These are phyloP conservation scores for Nannobrachium achirus DNA, from an alignment of 2,113 vertebrate genomes.

Conservation along the genomic window DNA sequence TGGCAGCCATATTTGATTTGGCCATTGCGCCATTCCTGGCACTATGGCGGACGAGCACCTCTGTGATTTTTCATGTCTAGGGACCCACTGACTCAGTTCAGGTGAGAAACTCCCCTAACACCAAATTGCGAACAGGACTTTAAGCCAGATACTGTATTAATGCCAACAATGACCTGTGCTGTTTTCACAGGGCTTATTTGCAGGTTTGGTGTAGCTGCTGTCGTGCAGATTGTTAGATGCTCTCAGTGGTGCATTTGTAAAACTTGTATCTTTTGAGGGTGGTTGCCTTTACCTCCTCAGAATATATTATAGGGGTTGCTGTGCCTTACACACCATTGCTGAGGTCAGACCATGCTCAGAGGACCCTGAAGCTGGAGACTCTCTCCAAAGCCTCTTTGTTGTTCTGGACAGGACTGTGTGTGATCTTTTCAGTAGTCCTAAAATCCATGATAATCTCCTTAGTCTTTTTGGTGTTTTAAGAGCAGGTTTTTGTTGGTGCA, in stretches of 20 bases:
- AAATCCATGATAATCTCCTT: conserved; percentile 7
- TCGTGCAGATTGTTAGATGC: no score
- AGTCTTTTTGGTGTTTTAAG: neutral
- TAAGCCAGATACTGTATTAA: no score
- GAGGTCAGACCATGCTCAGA: no score
- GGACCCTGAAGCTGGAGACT: neutral
- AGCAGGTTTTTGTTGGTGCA: neutral
- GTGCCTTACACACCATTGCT: neutral
- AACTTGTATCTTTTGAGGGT: neutral
- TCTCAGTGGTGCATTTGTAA: no score
- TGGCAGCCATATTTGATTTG: no score
- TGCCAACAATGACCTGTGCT: neutral
- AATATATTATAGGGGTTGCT: neutral
- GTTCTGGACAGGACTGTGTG: neutral
- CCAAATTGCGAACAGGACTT: no score
- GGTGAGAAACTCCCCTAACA: no score
- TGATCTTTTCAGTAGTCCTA: neutral
- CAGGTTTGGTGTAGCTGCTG: neutral
- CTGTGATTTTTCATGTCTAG: no score
- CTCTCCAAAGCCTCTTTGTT: neutral
- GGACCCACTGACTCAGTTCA: no score
- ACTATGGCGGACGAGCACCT: no score
- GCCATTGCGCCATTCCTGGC: no score
- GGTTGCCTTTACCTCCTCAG: neutral
- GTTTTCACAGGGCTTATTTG: neutral